Evolutionary conservation across 2,113 vertebrate species (phyloP), one percentile per base, ranked within the genome.

Genomic region (Ctenomys sociabilis): DNA sequence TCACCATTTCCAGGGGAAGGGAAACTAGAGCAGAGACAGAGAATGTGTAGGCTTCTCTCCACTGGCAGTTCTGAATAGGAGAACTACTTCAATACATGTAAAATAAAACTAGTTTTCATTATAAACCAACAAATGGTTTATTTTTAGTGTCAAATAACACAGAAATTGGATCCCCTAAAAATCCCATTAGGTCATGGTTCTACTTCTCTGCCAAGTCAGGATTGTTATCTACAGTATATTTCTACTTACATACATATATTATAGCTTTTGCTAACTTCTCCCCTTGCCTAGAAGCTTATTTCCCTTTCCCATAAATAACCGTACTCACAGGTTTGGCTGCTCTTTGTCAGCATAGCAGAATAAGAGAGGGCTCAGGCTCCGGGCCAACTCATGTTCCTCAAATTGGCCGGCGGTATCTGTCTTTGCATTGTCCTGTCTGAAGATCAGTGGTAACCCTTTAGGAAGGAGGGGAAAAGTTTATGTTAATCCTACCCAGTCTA

Each of bases 261-360:
- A 84, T n/a, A 75, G 63, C 81, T 86, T 94, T 89, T 2, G 70
- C 95, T 96, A 78, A 93, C 61, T 90, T 77, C 43, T 87, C 72
- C 93, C 78, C 92, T 52, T 77, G 75, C 85, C 73, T 22, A 1
- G 64, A 22, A 95, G 83, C 26, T 84, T 81, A 75, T 57, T 87
- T 90, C 75, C 93, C 94, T 95, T 75, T 92, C 97, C 91, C 86
- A 45, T 72, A 89, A 72, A 80, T 3, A 54, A 93, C 17, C 35
- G 35, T 68, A 99, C 99, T 99, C 98, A 99, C 99, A 99, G 98
- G 85, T 98, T 99, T 35, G 99, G 99, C 97, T 99, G 99, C 85
- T 99, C 99, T 98, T 99, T 99, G 98, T 99, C 99, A 13, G 99
- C 99, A 4, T 99, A 99, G 97, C 99, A 99, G 98, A 99, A 99